Conservation (phyloP, 2,888 invertebrate genomes). For the Dioctria linearis region DNA sequence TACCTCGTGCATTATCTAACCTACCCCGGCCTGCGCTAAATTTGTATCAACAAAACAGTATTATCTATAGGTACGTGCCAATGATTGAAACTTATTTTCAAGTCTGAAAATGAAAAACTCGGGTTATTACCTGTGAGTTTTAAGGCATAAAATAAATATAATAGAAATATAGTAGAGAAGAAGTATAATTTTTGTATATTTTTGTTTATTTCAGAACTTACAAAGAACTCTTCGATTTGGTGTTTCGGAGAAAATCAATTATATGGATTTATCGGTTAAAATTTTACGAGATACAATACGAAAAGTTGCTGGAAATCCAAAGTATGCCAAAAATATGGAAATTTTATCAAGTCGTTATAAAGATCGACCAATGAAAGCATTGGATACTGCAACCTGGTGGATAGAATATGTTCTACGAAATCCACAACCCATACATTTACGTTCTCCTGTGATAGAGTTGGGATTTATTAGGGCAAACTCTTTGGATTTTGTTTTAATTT, state of each 20-base stretch:
- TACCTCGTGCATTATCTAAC: no score
- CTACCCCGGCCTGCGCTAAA: no score
- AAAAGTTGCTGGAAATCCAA: slow-evolving; percentile 58
- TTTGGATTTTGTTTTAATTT: slow-evolving; percentile 64
- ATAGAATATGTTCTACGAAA: slow-evolving; percentile 75
- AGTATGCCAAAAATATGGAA: slow-evolving; percentile 64
- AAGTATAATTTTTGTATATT: neutral
- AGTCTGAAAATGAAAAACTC: no score
- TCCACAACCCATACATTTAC: slow-evolving; percentile 72
- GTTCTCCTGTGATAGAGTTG: slow-evolving; percentile 69
- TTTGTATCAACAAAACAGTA: no score
- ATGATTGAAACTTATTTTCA: no score
- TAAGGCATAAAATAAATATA: neutral
- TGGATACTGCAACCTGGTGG: slow-evolving; percentile 76
- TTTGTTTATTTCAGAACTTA: slow-evolving; percentile 41
- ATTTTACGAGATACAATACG: slow-evolving; percentile 56
- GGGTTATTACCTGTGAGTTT: neutral
- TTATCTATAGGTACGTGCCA: no score
- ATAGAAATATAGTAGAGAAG: neutral
- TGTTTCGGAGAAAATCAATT: slow-evolving; percentile 24
- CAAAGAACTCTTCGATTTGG: neutral
- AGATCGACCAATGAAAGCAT: slow-evolving; percentile 73
- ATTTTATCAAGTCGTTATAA: slow-evolving; percentile 70
- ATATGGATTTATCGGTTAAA: slow-evolving; percentile 42
- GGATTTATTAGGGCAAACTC: slow-evolving; percentile 70